Evolutionary conservation across 2,888 invertebrate species (phyloP), one percentile per base, ranked within the genome.

Genomic region (Drosophila pseudotakahashii): DNA sequence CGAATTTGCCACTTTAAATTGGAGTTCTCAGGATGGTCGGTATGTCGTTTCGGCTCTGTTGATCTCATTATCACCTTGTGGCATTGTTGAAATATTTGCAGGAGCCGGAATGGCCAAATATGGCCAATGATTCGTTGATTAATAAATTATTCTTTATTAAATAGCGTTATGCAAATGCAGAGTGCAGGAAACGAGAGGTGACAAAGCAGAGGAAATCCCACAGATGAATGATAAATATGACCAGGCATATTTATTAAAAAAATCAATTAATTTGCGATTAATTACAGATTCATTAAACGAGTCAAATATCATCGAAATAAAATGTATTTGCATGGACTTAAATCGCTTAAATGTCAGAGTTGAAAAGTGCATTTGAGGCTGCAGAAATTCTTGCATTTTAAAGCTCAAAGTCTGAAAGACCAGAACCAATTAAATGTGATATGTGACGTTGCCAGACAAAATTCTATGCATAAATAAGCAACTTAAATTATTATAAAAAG

Each of bases 241-340:
- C 32, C 52, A 13, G 14, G 30, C 19, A 48, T 47, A 67, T 58
- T 58, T 51, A 44, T 58, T 14, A 41, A 45, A 57, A 61, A 72
- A 72, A 64, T 64, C 66, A 78, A 79, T 81, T 75, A 67, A 73
- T 73, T 68, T 11, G n/a, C 74, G 68, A 81, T 83, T 74, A 79
- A 77, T 77, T 72, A 75, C 57, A 41, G 41, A 55, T 54, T 67
- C 51, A 58, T 53, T 60, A 51, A 55, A 42, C n/a, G 41, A 62
- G 45, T 47, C 37, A 42, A 26, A 57, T 39, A 55, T 32, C 16
- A 57, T 26, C 14, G n/a, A 3, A 51, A 55, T 30, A 34, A 16
- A 34, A 32, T n/a, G 0, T 30, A 23, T 36, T 36, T 50, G n/a
- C 13, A 2, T 5, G 10, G 26, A 32, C 13, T 37, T 14, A 37